Conservation (phyloP, 2,797 vertebrate species). For the Microctenopoma lineatum region DNA sequence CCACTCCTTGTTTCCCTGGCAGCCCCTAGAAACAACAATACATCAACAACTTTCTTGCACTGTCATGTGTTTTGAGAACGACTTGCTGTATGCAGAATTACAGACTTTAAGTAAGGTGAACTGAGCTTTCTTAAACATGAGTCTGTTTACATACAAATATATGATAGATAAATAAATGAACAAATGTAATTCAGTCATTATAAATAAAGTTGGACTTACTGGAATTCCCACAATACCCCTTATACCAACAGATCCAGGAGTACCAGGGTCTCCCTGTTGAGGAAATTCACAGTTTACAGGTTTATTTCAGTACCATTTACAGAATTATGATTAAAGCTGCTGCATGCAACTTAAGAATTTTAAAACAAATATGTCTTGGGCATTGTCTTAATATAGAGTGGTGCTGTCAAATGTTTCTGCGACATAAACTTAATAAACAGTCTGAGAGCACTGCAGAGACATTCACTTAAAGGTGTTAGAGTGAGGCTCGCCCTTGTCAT, state of each 20-base stretch:
- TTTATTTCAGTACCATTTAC: neutral
- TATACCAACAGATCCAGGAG: conserved; percentile 74
- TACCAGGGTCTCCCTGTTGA: conserved; percentile 82
- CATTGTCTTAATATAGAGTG: too few species aligned
- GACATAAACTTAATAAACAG: neutral
- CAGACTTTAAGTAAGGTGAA: too few species aligned
- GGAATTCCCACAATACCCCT: conserved; percentile 86
- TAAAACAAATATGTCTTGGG: neutral
- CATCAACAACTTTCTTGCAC: neutral
- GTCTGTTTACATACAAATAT: too few species aligned
- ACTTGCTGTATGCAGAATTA: too few species aligned
- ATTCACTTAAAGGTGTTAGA: too few species aligned
- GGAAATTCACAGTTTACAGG: conserved; percentile 19
- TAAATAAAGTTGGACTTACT: conserved; percentile 71
- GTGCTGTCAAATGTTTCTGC: neutral
- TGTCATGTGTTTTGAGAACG: too few species aligned
- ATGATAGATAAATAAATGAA: too few species aligned
- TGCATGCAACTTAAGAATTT: too few species aligned
- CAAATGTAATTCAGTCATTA: too few species aligned
- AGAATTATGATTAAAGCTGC: neutral
- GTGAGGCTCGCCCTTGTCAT: too few species aligned
- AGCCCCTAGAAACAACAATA: conserved; percentile 76
- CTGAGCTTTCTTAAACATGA: too few species aligned
- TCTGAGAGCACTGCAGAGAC: neutral
- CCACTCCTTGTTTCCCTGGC: conserved; percentile 81